Evolutionary conservation across 2,888 invertebrate genomes (phyloP), one percentile per base, ranked within the genome.

Genomic region (Drosophila kokeensis): DNA sequence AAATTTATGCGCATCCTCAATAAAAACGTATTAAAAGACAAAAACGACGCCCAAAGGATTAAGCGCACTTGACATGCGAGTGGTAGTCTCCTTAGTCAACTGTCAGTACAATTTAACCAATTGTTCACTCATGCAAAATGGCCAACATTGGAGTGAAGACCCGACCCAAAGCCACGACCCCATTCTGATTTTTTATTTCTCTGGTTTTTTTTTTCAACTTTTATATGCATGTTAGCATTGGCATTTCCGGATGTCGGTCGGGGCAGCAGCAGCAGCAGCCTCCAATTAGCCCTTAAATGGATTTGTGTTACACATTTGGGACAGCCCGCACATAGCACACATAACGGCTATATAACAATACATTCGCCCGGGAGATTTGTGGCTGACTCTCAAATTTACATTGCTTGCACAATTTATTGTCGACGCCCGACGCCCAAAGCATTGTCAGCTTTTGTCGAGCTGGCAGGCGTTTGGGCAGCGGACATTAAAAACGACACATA

Each of bases 241-340:
- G 71, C 76, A 73, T 85, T 83, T 77, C 72, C 74, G 83, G 63
- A 42, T 65, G 55, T 29, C 72, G 69, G 62, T 49, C 72, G 40
- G 18, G 18, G 38, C n/a, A 18, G 8, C n/a, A 40, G n/a, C 42
- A 42, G 42, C 42, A 21, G 21, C 21, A 69, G 76, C 80, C 76
- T 79, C 85, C 89, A 85, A 85, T 85, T 89, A 89, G 90, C 85
- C 87, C 68, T 65, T 87, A 87, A 89, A 89, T 85, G 89, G 87
- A 89, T 85, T 89, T 87, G 82, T 84, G 82, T 84, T 72, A 79
- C 82, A 87, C 85, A 81, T 81, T 81, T 77, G 73, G 78, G 79
- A 67, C 63, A 62, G 24, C 50, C 38, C 27, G 32, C 62, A 34
- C 48, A 34, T 18, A 59, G n/a, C 36, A 54, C 69, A 65, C 54